These are phyloP conservation scores for Barnardius zonarius DNA, from an alignment of 2,113 vertebrate species.

Conservation along the genomic window DNA sequence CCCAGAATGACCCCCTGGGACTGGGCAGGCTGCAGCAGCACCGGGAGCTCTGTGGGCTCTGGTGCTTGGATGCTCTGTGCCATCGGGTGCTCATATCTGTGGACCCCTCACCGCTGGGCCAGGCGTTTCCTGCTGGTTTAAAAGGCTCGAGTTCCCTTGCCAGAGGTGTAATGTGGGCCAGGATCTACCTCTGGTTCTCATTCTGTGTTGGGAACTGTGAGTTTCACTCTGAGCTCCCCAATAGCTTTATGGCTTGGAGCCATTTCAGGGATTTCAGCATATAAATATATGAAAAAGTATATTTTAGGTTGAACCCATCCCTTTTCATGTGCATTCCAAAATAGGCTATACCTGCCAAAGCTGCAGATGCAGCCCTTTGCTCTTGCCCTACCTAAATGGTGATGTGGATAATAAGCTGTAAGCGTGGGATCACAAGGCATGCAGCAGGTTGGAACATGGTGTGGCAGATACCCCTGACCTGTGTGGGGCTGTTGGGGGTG, in stretches of 20 bases:
- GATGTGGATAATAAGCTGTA: background rate
- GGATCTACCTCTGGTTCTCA: background rate
- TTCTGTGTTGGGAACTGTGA: background rate
- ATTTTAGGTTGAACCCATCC: background rate
- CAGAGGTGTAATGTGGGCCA: background rate
- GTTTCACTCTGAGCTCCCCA: rapidly evolving
- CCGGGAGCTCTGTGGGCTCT: background rate
- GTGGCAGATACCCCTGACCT: background rate
- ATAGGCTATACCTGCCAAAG: background rate
- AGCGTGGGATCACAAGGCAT: rapidly evolving
- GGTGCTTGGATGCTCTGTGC: background rate
- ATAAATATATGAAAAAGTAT: background rate
- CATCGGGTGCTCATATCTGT: background rate
- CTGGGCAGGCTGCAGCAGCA: background rate
- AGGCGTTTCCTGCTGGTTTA: background rate
- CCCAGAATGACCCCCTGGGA: background rate
- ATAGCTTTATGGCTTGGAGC: background rate
- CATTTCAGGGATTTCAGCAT: background rate
- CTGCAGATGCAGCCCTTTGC: background rate
- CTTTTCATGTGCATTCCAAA: background rate
- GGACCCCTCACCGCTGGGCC: background rate
- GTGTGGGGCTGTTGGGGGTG: background rate
- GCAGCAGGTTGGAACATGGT: background rate
- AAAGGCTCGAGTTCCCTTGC: background rate
- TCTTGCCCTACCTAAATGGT: background rate